Evolutionary conservation across 2,797 vertebrate species (phyloP).

Genomic region (Eutrigla gurnardus): DNA sequence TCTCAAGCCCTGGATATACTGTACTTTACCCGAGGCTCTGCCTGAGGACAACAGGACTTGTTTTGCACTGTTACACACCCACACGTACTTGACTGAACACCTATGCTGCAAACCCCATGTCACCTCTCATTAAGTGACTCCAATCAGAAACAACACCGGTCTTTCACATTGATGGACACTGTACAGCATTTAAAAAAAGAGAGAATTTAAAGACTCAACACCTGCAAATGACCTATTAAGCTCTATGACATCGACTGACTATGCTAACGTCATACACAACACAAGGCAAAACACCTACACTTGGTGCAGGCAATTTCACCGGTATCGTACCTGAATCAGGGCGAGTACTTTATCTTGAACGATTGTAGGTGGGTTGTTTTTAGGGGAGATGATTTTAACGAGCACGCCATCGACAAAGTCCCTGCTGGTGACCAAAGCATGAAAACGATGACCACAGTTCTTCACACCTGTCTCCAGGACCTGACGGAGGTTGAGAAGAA

Average conservation of each 20-base stretch:
- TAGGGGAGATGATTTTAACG: conserved; percentile 97
- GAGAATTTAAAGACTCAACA: background rate
- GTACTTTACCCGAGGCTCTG: conserved; percentile 51
- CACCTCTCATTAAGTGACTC: conserved; percentile 4
- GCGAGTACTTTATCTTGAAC: conserved; percentile 99
- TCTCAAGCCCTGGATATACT: conserved; percentile 42
- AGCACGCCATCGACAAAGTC: conserved; percentile 97
- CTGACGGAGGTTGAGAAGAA: conserved; percentile 71
- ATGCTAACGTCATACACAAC: background rate
- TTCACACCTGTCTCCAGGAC: conserved; percentile 98
- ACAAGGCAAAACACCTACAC: background rate
- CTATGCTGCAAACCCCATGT: background rate
- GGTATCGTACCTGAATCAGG: conserved; percentile 91
- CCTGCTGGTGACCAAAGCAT: conserved; percentile 93
- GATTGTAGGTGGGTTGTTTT: conserved; percentile 97
- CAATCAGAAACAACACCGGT: background rate
- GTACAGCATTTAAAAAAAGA: background rate
- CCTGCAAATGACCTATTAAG: background rate
- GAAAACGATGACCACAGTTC: conserved; percentile 99
- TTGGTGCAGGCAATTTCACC: background rate
- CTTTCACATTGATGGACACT: background rate
- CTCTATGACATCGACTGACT: background rate
- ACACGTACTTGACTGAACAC: conserved; percentile 24
- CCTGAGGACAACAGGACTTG: conserved; percentile 40
- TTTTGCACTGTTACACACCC: conserved; percentile 9